phyloP scores from a whole-genome alignment of 1,140 invertebrate genomes.

The Alviniconcha marisindica region DNA sequence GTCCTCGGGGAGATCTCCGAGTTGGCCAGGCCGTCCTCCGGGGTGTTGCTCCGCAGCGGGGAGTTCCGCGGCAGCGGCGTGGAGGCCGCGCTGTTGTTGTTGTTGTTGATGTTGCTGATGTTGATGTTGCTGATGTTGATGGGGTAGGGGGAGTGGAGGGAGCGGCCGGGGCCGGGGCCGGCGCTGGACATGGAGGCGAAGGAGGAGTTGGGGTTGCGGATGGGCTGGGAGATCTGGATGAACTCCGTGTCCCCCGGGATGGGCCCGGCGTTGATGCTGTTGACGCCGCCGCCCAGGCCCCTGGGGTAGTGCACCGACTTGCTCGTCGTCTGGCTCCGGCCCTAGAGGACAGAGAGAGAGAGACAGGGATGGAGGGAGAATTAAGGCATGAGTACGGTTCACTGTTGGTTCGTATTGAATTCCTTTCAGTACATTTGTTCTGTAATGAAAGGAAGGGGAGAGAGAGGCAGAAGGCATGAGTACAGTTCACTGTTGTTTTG shows the following conservation, averaged over 20 bases:
- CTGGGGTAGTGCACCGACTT: not conserved
- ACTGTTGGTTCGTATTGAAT: too few species aligned
- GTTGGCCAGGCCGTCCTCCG: not conserved
- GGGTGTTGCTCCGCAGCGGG: not conserved
- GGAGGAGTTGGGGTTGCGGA: constrained; percentile 1
- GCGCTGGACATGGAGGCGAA: not conserved
- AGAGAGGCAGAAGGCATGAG: too few species aligned
- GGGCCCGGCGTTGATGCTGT: constrained; percentile 46
- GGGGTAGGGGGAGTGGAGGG: constrained; percentile 22
- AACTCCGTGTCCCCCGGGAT: constrained; percentile 57
- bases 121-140: constrained; percentile 36
- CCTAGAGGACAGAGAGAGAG: too few species aligned
- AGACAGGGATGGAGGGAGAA: too few species aligned
- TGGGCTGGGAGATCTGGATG: constrained; percentile 56
- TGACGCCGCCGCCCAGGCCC: constrained; percentile 34
- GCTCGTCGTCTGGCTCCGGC: too few species aligned
- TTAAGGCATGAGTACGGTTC: too few species aligned
- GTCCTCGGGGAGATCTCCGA: not conserved
- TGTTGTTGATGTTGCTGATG: constrained; percentile 38
- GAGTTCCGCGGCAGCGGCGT: not conserved
- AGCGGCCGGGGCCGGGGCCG: constrained; percentile 23
- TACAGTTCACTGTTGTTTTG: too few species aligned
- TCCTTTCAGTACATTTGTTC: too few species aligned
- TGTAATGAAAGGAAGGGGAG: too few species aligned
- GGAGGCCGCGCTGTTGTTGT: constrained; percentile 47